Conservation (phyloP, 2,888 invertebrate genomes). For the Drosophila pseudotakahashii region DNA sequence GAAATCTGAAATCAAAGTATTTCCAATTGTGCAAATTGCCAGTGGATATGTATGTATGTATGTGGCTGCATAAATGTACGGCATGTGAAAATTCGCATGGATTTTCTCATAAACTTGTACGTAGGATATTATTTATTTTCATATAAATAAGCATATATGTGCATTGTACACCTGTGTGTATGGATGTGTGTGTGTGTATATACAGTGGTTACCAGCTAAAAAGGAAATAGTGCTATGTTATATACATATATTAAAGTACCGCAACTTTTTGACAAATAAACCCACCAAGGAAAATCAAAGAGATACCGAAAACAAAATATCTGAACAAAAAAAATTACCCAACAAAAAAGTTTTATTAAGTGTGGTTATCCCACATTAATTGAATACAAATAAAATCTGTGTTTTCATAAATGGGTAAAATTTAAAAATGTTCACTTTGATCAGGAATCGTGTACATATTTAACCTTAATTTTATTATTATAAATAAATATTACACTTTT, state of each 20-base stretch:
- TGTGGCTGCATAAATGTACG: not conserved
- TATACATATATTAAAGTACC: not conserved
- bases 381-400: too few species aligned
- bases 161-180: constrained; percentile 3
- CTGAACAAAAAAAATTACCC: not conserved
- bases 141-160: constrained; percentile 2
- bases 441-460: too few species aligned
- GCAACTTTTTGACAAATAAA: not conserved
- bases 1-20: constrained; percentile 18
- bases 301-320: not conserved
- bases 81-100: constrained; percentile 1
- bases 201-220: not conserved
- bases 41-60: not conserved
- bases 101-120: constrained; percentile 2
- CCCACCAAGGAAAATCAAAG: not conserved
- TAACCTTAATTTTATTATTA: too few species aligned
- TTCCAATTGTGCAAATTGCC: constrained; percentile 10
- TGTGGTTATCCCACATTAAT: not conserved
- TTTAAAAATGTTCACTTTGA: too few species aligned
- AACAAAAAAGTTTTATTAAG: not conserved
- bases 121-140: constrained; percentile 19
- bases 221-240: not conserved
- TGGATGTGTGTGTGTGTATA: not conserved
- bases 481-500: too few species aligned
- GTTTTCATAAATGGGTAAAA: too few species aligned